Evolutionary conservation across 1,140 invertebrate species (phyloP).

Genomic region (Aphaenogaster rudis): DNA sequence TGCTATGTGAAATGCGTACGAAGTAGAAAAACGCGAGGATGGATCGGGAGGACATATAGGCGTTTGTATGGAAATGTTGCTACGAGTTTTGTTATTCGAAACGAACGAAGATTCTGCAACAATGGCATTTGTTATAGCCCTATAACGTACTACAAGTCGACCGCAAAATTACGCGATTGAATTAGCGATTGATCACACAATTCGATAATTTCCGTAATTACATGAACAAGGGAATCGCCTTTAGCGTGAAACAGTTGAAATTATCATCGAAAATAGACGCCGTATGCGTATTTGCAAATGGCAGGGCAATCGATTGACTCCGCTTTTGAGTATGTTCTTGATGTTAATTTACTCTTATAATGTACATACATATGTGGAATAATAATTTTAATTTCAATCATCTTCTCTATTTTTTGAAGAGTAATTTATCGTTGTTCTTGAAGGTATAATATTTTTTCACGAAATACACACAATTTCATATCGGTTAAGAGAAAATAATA

Average conservation of each 20-base stretch:
- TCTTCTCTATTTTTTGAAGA: not conserved
- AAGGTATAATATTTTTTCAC: not conserved
- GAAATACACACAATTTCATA: not conserved
- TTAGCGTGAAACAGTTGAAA: not conserved
- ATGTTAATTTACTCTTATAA: slow-evolving; percentile 9
- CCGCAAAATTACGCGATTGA: slow-evolving; percentile 69
- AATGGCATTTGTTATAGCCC: slow-evolving; percentile 2
- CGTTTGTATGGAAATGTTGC: not conserved
- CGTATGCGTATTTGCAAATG: not conserved
- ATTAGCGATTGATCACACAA: slow-evolving; percentile 70
- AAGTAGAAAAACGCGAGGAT: slow-evolving; percentile 48
- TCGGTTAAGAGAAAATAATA: not conserved
- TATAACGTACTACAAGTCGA: not conserved
- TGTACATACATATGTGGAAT: not conserved
- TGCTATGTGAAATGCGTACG: slow-evolving; percentile 52
- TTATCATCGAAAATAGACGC: slow-evolving; percentile 21
- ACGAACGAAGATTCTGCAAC: slow-evolving; percentile 34
- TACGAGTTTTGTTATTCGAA: slow-evolving; percentile 2
- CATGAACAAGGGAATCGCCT: not conserved
- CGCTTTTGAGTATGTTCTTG: not conserved
- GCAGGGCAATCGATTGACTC: not conserved
- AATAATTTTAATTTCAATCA: not conserved
- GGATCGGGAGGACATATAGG: not conserved
- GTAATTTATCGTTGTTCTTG: not conserved
- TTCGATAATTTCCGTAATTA: slow-evolving; percentile 67